Evolutionary conservation across 2,888 invertebrate species (phyloP).

Genomic region (Lasioglossum oenotherae): DNA sequence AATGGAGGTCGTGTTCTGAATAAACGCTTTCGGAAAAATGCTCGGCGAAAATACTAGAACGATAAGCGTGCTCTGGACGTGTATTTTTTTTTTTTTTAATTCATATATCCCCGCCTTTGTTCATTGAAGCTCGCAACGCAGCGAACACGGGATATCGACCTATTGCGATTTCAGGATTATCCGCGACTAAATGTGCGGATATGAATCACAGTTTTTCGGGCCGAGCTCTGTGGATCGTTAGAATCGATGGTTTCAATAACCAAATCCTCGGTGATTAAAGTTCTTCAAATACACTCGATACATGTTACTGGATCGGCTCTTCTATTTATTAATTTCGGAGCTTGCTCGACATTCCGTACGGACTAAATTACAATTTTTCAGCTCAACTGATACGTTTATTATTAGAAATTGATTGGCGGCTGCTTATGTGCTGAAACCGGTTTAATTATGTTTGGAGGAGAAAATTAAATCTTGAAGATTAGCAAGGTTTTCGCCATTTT

Average conservation of each 20-base stretch:
- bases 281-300: not conserved
- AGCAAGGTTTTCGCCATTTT: no score
- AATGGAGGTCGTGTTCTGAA: conserved; percentile 9
- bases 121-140: not conserved
- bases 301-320: not conserved
- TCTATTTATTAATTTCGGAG: not conserved
- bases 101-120: conserved; percentile 3
- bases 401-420: not conserved
- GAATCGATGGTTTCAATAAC: not conserved
- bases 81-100: not conserved
- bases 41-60: not conserved
- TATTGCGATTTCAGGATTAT: conserved; percentile 2
- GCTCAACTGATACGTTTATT: not conserved
- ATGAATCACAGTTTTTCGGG: conserved; percentile 1
- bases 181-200: not conserved
- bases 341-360: not conserved
- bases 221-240: not conserved
- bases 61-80: not conserved
- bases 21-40: conserved; percentile 1
- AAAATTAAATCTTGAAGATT: not conserved
- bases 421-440: no score
- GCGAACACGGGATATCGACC: not conserved
- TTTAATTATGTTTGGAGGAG: not conserved
- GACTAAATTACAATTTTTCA: not conserved
- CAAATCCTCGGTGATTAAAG: not conserved